phyloP scores from a whole-genome alignment of 2,888 invertebrate species.

The Clanis bilineata region DNA sequence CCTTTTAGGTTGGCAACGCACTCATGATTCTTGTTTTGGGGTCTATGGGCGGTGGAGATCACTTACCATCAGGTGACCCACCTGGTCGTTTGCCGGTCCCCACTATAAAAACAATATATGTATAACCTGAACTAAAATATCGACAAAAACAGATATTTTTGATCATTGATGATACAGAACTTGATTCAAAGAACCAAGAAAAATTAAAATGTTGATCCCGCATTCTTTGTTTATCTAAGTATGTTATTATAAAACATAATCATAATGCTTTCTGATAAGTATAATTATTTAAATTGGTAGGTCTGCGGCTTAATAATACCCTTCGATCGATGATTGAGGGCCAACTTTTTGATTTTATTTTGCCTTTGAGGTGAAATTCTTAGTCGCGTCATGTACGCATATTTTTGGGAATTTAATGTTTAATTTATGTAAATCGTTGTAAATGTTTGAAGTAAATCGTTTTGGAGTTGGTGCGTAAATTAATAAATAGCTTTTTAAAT shows the following conservation, averaged over 20 bases:
- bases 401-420: not conserved
- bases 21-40: too few relatives aligned
- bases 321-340: conserved; percentile 9
- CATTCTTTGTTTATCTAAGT: conserved; percentile 10
- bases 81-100: too few relatives aligned
- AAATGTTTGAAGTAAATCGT: not conserved
- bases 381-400: not conserved
- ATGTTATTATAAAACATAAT: conserved; percentile 4
- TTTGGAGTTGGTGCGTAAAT: not conserved
- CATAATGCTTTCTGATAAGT: conserved; percentile 5
- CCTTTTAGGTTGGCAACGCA: too few relatives aligned
- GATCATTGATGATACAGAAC: too few relatives aligned
- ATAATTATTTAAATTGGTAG: conserved; percentile 5
- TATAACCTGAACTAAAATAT: too few relatives aligned
- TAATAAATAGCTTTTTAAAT: too few relatives aligned
- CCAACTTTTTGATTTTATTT: not conserved
- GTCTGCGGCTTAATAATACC: not conserved
- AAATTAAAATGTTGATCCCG: not conserved
- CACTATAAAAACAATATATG: too few relatives aligned
- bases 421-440: not conserved
- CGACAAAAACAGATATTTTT: too few relatives aligned
- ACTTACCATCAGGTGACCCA: too few relatives aligned
- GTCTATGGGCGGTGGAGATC: too few relatives aligned
- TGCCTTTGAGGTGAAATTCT: not conserved
- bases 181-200: not conserved